These are phyloP conservation scores for Donacobius atricapilla DNA, from an alignment of 2,113 vertebrate species.

Conservation along the genomic window DNA sequence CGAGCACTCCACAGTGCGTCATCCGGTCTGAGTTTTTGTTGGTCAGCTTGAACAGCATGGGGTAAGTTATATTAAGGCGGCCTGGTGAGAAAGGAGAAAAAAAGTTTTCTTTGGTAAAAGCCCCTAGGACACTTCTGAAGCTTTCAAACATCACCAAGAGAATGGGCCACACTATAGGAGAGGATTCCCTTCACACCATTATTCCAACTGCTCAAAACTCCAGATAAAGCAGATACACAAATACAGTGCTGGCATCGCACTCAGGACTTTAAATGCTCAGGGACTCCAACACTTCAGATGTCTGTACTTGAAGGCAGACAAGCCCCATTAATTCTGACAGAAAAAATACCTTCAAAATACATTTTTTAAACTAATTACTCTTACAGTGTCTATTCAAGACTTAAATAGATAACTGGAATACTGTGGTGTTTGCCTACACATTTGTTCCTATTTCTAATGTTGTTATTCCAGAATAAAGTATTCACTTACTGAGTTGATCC, in stretches of 20 bases:
- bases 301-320: not conserved
- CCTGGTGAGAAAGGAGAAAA: slow-evolving; percentile 67
- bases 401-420: not conserved
- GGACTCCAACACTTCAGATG: not conserved
- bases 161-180: fast-evolving
- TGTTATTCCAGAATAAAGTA: not conserved
- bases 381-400: not conserved
- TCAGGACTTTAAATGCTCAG: not conserved
- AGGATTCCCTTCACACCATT: not conserved
- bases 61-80: slow-evolving; percentile 96
- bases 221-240: not conserved
- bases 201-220: not conserved
- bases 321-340: not conserved
- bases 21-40: slow-evolving; percentile 97
- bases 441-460: not conserved
- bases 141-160: not conserved
- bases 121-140: not conserved
- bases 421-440: not conserved
- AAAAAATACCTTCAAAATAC: not conserved
- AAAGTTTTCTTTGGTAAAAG: not conserved
- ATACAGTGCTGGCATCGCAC: fast-evolving
- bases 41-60: slow-evolving; percentile 97
- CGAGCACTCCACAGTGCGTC: slow-evolving; percentile 96
- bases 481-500: slow-evolving; percentile 96
- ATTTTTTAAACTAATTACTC: not conserved